phyloP scores from a whole-genome alignment of 2,113 vertebrate genomes.

The Potamarius usumacintae region DNA sequence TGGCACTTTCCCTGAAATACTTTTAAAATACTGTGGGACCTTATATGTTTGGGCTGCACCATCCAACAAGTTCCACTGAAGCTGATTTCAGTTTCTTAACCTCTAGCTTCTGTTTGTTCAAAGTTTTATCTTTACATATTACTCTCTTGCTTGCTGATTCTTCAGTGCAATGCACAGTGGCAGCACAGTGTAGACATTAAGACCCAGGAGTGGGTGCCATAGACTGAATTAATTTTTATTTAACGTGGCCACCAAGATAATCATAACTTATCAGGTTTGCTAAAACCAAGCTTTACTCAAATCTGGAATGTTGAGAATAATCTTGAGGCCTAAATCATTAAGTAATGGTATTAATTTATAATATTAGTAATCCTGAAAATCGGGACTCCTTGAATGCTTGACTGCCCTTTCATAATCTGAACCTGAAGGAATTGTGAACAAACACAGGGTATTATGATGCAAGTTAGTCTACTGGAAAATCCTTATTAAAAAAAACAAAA shows the following conservation, averaged over 20 bases:
- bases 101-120: neutral
- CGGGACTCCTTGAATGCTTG: neutral
- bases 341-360: neutral
- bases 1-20: neutral
- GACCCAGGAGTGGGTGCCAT: conserved; percentile 28
- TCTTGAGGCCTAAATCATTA: neutral
- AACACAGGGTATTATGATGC: neutral
- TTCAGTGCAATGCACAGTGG: neutral
- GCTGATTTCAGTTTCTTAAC: neutral
- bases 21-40: neutral
- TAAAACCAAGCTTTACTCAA: neutral
- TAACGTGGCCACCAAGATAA: neutral
- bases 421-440: neutral
- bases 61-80: neutral
- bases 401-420: neutral
- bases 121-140: neutral
- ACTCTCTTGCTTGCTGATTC: neutral
- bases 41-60: conserved; percentile 2
- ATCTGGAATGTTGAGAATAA: neutral
- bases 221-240: neutral
- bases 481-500: neutral
- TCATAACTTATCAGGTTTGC: neutral
- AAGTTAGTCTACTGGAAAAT: neutral
- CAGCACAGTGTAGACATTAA: neutral
- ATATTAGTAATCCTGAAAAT: neutral